Evolutionary conservation across 1,140 invertebrate species (phyloP).

Genomic region (Leguminivora glycinivorella): DNA sequence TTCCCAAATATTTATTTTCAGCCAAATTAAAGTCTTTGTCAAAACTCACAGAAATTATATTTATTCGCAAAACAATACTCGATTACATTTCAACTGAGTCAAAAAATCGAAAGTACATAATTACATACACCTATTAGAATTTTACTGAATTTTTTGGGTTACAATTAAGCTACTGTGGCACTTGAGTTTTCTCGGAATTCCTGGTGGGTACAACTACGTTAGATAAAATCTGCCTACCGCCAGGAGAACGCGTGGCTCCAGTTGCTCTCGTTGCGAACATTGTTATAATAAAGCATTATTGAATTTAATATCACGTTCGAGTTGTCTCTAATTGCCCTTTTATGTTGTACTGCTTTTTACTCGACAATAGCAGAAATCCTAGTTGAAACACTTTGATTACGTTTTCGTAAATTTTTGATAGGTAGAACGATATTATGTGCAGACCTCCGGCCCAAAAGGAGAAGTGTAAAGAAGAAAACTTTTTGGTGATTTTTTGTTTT

Average conservation of each 20-base stretch:
- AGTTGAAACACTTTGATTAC: too few species aligned
- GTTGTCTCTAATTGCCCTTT: not conserved
- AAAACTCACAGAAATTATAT: too few species aligned
- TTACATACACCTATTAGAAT: too few species aligned
- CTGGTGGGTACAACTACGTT: not conserved
- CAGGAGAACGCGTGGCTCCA: not conserved
- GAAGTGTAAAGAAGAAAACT: too few species aligned
- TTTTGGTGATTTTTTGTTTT: too few species aligned
- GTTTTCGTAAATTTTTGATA: too few species aligned
- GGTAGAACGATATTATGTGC: too few species aligned
- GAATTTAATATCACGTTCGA: not conserved
- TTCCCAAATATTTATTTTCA: too few species aligned
- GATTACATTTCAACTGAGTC: too few species aligned
- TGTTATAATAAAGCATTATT: conserved; percentile 10
- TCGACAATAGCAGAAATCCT: not conserved
- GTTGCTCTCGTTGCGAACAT: conserved; percentile 5
- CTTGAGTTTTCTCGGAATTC: not conserved
- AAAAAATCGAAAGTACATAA: not conserved
- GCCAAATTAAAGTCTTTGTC: too few species aligned
- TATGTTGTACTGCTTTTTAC: not conserved
- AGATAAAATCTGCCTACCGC: conserved; percentile 6
- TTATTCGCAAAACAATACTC: too few species aligned
- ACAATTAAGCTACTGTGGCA: not conserved
- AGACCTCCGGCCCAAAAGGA: too few species aligned
- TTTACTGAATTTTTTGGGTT: not conserved